A percentile compares a stretch with the other conserved stretches of the same genome.
These are phyloP conservation scores for Telmatherina bonti DNA, from an alignment of 2,797 vertebrate species.

Conservation along the genomic window DNA sequence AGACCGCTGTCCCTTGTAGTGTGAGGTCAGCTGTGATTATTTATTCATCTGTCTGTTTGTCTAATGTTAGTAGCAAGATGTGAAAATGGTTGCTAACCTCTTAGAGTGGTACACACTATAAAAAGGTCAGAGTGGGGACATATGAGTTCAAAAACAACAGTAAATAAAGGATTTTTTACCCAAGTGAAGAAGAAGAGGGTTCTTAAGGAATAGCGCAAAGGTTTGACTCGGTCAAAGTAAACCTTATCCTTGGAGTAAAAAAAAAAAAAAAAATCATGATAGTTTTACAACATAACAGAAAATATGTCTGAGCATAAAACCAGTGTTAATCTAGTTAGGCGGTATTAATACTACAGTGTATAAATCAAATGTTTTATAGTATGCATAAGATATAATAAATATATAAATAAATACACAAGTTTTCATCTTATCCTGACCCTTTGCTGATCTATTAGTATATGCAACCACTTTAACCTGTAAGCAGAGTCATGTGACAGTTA, in stretches of 20 bases:
- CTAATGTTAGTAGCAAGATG: slow-evolving; percentile 65
- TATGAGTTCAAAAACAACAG: slow-evolving; percentile 33
- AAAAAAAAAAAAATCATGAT: neutral
- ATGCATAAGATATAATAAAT: too few relatives aligned
- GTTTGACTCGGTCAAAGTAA: slow-evolving; percentile 9
- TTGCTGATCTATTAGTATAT: too few relatives aligned
- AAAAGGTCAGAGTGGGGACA: slow-evolving; percentile 58
- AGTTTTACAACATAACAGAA: neutral
- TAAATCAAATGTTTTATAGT: too few relatives aligned
- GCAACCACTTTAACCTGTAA: neutral
- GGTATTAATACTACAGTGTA: neutral
- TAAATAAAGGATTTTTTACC: slow-evolving; percentile 37
- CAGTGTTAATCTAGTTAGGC: neutral
- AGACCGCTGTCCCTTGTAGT: slow-evolving; percentile 73
- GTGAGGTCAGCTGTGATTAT: slow-evolving; percentile 80
- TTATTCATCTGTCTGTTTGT: slow-evolving; percentile 79
- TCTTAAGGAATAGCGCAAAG: slow-evolving; percentile 27
- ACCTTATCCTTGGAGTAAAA: neutral
- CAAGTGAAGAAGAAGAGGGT: slow-evolving; percentile 26
- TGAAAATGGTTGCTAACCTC: slow-evolving; percentile 74
- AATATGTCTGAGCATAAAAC: neutral
- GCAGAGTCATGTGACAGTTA: neutral
- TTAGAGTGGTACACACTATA: slow-evolving; percentile 44
- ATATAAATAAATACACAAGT: too few relatives aligned
- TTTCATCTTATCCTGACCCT: too few relatives aligned